Conservation (phyloP, 2,797 vertebrate genomes). For the Coregonus suidteri region DNA sequence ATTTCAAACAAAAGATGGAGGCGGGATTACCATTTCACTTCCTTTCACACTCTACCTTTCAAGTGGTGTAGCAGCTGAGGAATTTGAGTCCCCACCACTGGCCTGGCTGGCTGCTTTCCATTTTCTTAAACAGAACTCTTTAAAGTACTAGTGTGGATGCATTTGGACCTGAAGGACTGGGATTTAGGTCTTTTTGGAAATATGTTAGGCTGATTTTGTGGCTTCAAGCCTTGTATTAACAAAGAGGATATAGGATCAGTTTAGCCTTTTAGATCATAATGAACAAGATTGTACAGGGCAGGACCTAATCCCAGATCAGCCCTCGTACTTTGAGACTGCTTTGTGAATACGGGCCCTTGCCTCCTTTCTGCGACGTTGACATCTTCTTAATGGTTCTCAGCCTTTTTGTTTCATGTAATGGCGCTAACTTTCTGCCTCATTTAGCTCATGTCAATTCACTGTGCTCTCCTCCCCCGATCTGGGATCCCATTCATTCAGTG, state of each 20-base stretch:
- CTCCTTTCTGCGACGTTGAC: conserved; percentile 72
- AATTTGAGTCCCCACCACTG: conserved; percentile 43
- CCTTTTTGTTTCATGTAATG: conserved; percentile 73
- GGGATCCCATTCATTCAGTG: conserved; percentile 60
- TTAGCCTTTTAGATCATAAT: background rate
- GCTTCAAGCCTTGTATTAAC: conserved; percentile 20
- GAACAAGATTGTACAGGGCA: background rate
- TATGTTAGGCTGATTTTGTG: conserved; percentile 5
- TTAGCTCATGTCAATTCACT: conserved; percentile 75
- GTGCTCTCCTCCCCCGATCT: conserved; percentile 56
- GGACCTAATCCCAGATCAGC: conserved; percentile 22
- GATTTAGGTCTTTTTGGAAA: conserved; percentile 17
- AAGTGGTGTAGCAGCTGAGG: conserved; percentile 67
- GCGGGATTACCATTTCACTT: conserved; percentile 76
- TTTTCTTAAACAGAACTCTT: conserved; percentile 12
- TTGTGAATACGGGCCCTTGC: conserved; percentile 40
- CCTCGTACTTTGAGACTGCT: conserved; percentile 4
- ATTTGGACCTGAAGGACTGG: conserved; percentile 41
- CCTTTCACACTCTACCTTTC: conserved; percentile 73
- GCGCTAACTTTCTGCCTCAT: conserved; percentile 79
- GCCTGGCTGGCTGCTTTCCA: conserved; percentile 21
- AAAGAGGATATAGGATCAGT: background rate
- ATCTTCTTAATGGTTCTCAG: conserved; percentile 74
- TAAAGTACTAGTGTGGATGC: conserved; percentile 42
- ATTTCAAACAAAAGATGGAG: conserved; percentile 80